Percentiles rank a stretch among this genome's conserved stretches.
phyloP scores from a whole-genome alignment of 2,888 invertebrate species.

The Tetranychus truncatus region DNA sequence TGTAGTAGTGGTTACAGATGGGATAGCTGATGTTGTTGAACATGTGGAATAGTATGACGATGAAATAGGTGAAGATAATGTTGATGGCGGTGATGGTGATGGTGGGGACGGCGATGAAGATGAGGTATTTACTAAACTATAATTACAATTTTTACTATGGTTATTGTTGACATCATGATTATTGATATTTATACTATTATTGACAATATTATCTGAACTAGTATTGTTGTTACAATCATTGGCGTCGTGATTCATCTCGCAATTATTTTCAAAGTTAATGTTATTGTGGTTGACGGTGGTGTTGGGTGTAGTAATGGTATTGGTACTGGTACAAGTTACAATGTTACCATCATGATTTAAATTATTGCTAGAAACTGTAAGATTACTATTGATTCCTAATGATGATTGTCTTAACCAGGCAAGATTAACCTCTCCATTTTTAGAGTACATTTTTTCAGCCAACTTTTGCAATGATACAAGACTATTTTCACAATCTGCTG shows the following conservation, averaged over 20 bases:
- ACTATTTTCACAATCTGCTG: conserved; percentile 86
- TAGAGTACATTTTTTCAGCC: conserved; percentile 28
- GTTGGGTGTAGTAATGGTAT: neutral
- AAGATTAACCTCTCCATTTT: neutral
- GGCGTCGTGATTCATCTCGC: neutral
- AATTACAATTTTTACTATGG: neutral
- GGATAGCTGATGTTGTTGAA: conserved; percentile 5
- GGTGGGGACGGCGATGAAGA: neutral
- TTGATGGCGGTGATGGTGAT: neutral
- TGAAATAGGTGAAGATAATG: neutral
- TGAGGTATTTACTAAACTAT: neutral
- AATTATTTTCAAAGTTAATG: neutral
- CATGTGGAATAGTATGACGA: neutral
- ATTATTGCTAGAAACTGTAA: neutral
- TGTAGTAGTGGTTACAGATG: neutral
- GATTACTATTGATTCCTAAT: neutral
- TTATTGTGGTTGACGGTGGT: conserved; percentile 2
- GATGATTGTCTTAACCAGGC: conserved; percentile 7
- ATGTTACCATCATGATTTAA: neutral
- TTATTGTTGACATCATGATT: neutral
- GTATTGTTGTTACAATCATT: neutral
- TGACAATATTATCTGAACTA: neutral
- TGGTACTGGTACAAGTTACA: neutral
- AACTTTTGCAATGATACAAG: conserved; percentile 57
- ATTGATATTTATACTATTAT: neutral